Evolutionary conservation across 2,113 vertebrate species (phyloP).

Genomic region (Prunella fulvescens): DNA sequence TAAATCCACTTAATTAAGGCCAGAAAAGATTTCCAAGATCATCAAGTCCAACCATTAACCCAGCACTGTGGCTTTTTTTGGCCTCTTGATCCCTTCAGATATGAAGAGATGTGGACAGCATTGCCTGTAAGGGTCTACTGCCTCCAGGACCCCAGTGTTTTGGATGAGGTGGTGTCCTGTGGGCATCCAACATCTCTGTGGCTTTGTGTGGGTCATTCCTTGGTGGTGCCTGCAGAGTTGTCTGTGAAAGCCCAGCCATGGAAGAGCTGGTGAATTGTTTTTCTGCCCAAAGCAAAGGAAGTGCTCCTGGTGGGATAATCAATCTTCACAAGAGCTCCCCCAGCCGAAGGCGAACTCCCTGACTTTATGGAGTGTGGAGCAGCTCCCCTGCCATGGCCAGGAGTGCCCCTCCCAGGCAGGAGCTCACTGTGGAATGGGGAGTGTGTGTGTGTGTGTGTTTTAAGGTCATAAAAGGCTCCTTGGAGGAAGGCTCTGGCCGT

Average conservation of each 20-base stretch:
- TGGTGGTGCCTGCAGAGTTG: neutral
- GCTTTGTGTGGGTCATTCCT: accelerated
- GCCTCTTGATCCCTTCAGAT: neutral
- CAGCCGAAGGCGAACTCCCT: neutral
- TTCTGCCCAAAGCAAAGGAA: neutral
- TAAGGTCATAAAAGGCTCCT: neutral
- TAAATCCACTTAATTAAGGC: neutral
- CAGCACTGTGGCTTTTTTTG: neutral
- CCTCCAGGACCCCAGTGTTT: neutral
- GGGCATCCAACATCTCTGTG: neutral
- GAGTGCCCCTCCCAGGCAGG: neutral
- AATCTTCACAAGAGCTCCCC: neutral
- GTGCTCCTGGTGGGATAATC: neutral
- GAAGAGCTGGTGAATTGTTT: neutral
- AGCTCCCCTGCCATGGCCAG: neutral
- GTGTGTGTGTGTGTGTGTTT: neutral
- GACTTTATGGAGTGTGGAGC: constrained; percentile 11
- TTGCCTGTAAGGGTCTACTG: neutral
- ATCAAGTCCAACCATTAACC: neutral
- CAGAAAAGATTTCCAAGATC: neutral
- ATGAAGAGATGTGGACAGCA: neutral
- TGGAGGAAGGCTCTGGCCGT: neutral
- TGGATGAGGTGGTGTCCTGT: neutral
- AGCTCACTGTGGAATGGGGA: neutral
- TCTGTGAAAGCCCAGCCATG: neutral